A percentile compares a stretch with the other conserved stretches of the same genome.
phyloP scores from a whole-genome alignment of 2,797 vertebrate species.

The Urocyon cinereoargenteus region DNA sequence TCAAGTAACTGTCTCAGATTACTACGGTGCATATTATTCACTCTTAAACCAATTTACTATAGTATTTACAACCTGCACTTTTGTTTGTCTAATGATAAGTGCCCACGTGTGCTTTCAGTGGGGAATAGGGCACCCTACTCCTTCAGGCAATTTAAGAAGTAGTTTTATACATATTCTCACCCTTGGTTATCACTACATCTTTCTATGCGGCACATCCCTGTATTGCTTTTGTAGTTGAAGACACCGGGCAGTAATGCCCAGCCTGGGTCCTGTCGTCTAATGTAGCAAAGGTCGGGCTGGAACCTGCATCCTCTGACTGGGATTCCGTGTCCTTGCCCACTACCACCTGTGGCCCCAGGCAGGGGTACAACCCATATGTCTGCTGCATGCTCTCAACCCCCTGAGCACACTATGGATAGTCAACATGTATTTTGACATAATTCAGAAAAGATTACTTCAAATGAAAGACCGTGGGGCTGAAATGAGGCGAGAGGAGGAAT shows the following conservation, averaged over 20 bases:
- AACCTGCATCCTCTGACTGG: background rate
- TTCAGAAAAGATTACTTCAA: background rate
- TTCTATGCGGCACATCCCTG: background rate
- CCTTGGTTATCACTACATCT: background rate
- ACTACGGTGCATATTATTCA: background rate
- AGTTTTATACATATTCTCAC: background rate
- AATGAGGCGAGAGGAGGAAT: background rate
- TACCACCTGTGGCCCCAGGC: background rate
- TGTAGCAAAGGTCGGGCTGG: background rate
- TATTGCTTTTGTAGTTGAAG: background rate
- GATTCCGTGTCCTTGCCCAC: background rate
- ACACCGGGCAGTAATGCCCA: background rate
- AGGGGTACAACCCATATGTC: background rate
- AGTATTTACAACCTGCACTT: background rate
- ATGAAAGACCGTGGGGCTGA: background rate
- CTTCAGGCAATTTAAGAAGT: background rate
- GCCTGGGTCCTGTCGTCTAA: too few species aligned
- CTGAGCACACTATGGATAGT: background rate
- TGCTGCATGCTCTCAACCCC: background rate
- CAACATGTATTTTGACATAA: background rate
- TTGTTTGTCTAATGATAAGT: background rate
- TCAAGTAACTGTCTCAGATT: background rate
- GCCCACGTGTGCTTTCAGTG: background rate
- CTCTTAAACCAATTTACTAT: background rate
- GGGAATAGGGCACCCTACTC: background rate